Conservation (phyloP, 2,113 vertebrate genomes). For the Fregata magnificens region DNA sequence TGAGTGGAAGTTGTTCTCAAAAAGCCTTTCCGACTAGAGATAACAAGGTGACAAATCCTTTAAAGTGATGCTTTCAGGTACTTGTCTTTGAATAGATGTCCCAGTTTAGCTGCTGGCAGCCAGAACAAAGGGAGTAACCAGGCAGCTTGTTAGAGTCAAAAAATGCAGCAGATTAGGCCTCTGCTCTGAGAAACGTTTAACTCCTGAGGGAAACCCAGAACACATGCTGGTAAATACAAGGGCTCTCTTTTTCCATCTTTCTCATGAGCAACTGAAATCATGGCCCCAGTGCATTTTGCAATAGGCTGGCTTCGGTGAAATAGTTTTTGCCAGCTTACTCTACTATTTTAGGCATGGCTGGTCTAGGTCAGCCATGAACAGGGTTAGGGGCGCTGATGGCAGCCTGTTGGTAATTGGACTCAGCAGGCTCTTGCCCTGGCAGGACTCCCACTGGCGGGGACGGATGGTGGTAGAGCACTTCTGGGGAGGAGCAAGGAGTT, state of each 20-base stretch:
- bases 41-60: constrained; percentile 25
- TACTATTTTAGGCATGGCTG: background rate
- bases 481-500: background rate
- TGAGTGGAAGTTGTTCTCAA: background rate
- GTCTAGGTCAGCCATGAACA: background rate
- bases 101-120: constrained; percentile 7
- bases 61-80: constrained; percentile 12
- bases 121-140: constrained; percentile 5
- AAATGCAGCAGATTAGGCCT: background rate
- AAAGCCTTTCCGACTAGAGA: background rate
- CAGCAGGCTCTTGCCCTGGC: background rate
- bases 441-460: background rate
- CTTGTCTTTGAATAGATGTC: background rate
- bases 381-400: background rate
- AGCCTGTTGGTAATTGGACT: background rate
- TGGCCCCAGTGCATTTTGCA: background rate
- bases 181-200: background rate
- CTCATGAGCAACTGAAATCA: background rate
- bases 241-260: background rate
- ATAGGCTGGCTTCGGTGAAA: background rate
- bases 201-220: background rate
- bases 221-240: background rate
- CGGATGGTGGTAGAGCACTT: background rate
- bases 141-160: background rate
- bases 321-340: background rate